Conservation (phyloP, 2,113 vertebrate genomes). For the Podarcis muralis region DNA sequence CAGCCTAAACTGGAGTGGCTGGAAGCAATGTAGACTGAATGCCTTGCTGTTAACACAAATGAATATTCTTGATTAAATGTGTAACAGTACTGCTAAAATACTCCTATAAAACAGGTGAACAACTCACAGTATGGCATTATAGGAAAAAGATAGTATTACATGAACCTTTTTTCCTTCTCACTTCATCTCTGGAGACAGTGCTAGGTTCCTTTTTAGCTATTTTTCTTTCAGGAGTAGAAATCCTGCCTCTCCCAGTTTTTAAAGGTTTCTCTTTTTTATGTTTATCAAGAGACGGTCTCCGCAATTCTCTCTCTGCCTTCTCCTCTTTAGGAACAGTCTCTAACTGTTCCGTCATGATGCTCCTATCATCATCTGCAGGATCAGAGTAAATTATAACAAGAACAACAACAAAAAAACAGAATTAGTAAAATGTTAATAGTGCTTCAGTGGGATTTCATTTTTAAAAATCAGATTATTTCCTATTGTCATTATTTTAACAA, state of each 20-base stretch:
- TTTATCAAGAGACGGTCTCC: conserved; percentile 86
- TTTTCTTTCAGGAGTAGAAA: conserved; percentile 96
- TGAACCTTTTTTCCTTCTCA: conserved; percentile 99
- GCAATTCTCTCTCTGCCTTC: conserved; percentile 83
- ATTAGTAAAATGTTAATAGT: conserved; percentile 69
- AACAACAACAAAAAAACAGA: conserved; percentile 65
- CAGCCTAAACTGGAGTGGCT: neutral
- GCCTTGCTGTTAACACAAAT: conserved; percentile 28
- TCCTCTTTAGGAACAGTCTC: conserved; percentile 88
- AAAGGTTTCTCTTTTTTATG: conserved; percentile 88
- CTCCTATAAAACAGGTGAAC: conserved; percentile 54
- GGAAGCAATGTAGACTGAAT: conserved; percentile 56
- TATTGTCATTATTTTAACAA: conserved; percentile 50
- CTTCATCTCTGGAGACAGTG: conserved; percentile 92
- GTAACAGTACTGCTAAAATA: conserved; percentile 42
- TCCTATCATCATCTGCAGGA: conserved; percentile 94
- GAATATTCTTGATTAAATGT: conserved; percentile 49
- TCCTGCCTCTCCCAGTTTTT: conserved; percentile 87
- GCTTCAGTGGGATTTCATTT: conserved; percentile 49
- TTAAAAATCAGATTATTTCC: conserved; percentile 45
- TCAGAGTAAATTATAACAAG: conserved; percentile 80
- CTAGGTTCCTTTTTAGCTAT: conserved; percentile 90
- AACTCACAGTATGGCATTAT: conserved; percentile 46
- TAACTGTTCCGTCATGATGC: conserved; percentile 93
- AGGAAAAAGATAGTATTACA: conserved; percentile 73